Conservation (phyloP, 2,797 vertebrate genomes). For the Cygnus olor region DNA sequence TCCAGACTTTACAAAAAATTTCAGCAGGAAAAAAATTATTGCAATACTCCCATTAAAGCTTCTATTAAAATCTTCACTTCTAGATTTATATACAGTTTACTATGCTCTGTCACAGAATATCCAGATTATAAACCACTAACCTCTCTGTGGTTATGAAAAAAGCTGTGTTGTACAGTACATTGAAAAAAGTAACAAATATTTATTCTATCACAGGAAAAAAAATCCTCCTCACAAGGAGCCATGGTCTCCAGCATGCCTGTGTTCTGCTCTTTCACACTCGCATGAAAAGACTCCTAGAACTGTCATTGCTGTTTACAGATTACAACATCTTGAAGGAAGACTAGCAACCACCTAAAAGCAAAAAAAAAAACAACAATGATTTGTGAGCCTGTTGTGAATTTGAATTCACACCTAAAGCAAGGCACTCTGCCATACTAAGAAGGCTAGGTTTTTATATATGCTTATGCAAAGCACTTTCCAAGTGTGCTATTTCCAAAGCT, state of each 20-base stretch:
- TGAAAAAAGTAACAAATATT: background rate
- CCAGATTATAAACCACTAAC: background rate
- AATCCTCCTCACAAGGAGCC: background rate
- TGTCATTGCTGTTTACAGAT: background rate
- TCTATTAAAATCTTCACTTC: background rate
- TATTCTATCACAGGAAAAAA: background rate
- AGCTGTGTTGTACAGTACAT: background rate
- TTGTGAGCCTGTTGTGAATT: background rate
- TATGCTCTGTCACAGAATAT: background rate
- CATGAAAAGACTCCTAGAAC: background rate
- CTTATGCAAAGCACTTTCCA: background rate
- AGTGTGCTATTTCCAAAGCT: background rate
- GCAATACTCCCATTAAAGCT: background rate
- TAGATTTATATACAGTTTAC: background rate
- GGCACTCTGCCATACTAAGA: background rate
- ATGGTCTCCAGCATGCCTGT: fast-evolving
- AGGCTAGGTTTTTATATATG: background rate
- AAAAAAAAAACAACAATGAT: background rate
- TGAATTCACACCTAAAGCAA: background rate
- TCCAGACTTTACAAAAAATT: background rate
- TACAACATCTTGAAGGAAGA: background rate
- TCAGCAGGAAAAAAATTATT: background rate
- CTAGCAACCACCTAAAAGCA: background rate
- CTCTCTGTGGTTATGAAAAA: background rate
- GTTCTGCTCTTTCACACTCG: fast-evolving